Percentiles rank a stretch among this genome's conserved stretches.
Evolutionary conservation across 2,888 invertebrate species (phyloP).

Genomic region (Lasioglossum vierecki): DNA sequence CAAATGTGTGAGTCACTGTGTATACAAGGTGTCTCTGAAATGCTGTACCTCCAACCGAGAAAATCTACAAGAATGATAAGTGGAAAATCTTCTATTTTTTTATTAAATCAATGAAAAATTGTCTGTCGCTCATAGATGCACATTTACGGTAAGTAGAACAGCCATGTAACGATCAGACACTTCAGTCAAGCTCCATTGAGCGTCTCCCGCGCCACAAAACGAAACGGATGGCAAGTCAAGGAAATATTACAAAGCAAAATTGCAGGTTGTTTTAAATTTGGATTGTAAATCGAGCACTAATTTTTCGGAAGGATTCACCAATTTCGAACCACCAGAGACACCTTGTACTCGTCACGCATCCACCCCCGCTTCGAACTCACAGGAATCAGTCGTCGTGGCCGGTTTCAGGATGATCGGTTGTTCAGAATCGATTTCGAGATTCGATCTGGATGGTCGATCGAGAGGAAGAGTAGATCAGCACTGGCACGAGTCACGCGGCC

Average conservation of each 20-base stretch:
- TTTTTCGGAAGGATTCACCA: neutral
- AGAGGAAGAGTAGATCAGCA: neutral
- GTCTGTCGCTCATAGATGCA: neutral
- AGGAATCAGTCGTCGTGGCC: neutral
- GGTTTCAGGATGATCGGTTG: constrained; percentile 11
- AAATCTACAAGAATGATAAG: neutral
- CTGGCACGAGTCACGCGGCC: constrained; percentile 39
- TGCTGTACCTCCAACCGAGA: neutral
- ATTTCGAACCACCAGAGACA: constrained; percentile 1
- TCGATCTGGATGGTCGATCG: neutral
- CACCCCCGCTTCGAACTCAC: neutral
- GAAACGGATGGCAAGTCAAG: neutral
- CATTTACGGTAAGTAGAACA: neutral
- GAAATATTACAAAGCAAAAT: neutral
- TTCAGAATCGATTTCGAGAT: neutral
- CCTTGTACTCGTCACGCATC: neutral
- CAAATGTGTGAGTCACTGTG: neutral
- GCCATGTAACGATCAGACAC: neutral
- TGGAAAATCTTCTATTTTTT: neutral
- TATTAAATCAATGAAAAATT: neutral
- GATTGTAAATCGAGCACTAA: neutral
- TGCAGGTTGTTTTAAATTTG: fast-evolving
- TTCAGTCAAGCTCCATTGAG: neutral
- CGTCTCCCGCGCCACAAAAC: neutral
- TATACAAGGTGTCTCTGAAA: neutral